Evolutionary conservation across 2,888 invertebrate species (phyloP).

Genomic region (Graphium colonna): DNA sequence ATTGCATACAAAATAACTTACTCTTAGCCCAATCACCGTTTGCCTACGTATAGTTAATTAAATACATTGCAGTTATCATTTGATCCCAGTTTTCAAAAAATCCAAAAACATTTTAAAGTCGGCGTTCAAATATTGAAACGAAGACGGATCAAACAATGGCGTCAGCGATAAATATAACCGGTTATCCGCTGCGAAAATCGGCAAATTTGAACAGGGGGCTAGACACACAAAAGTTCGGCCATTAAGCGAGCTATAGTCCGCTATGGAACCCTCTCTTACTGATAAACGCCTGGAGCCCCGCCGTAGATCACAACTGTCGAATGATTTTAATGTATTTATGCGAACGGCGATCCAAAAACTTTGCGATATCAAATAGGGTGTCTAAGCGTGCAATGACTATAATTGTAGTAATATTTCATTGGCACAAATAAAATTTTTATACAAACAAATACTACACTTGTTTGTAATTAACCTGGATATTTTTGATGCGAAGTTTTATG

Average conservation of each 20-base stretch:
- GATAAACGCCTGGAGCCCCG: slow-evolving; percentile 37
- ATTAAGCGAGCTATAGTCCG: slow-evolving; percentile 40
- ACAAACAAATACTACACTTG: too few species aligned
- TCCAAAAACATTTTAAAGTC: slow-evolving; percentile 17
- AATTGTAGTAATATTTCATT: too few species aligned
- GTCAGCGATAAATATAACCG: slow-evolving; percentile 34
- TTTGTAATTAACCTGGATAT: too few species aligned
- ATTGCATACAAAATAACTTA: too few species aligned
- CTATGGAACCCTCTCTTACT: slow-evolving; percentile 18
- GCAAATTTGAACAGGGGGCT: slow-evolving; percentile 44
- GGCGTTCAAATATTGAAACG: slow-evolving; percentile 29
- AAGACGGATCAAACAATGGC: slow-evolving; percentile 34
- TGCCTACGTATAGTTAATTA: too few species aligned
- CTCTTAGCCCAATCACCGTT: too few species aligned
- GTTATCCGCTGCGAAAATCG: slow-evolving; percentile 38
- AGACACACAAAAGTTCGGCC: slow-evolving; percentile 45
- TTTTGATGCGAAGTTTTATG: too few species aligned
- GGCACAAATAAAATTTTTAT: too few species aligned
- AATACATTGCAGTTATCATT: too few species aligned
- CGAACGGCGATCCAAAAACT: slow-evolving; percentile 31
- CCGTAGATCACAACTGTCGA: slow-evolving; percentile 43
- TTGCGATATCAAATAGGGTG: slow-evolving; percentile 27
- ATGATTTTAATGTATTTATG: slow-evolving; percentile 45
- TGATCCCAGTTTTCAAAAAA: background rate
- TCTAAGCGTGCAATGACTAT: slow-evolving; percentile 1